phyloP scores from a whole-genome alignment of 2,888 invertebrate genomes.

The Drosophila parthenogenetica region DNA sequence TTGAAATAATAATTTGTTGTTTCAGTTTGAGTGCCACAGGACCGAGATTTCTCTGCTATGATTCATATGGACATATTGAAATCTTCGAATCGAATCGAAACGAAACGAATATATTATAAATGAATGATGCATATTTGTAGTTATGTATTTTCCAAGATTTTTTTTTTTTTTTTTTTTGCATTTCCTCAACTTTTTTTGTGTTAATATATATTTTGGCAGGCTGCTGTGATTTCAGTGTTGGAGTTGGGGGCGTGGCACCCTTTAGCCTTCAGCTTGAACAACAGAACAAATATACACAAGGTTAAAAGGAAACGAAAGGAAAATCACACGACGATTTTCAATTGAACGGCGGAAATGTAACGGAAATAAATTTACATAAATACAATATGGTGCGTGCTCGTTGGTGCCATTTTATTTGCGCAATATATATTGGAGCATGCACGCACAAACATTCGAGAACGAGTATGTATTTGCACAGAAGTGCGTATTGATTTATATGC shows the following conservation, averaged over 20 bases:
- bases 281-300: conserved; percentile 45
- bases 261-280: conserved; percentile 23
- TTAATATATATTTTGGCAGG: conserved; percentile 43
- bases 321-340: conserved; percentile 80
- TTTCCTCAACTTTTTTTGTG: conserved; percentile 9
- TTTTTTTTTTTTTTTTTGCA: conserved; percentile 4
- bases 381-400: conserved; percentile 80
- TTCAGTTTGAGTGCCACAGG: conserved; percentile 24
- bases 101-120: conserved; percentile 46
- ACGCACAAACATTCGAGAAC: conserved; percentile 35
- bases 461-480: conserved; percentile 57
- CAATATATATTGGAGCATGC: conserved; percentile 57
- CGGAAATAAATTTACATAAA: conserved; percentile 82
- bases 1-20: conserved; percentile 45
- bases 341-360: conserved; percentile 81
- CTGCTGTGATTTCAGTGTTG: conserved; percentile 42
- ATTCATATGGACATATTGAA: conserved; percentile 36
- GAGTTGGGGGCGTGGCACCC: conserved; percentile 3
- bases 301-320: conserved; percentile 40
- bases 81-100: conserved; percentile 17
- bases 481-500: conserved; percentile 73
- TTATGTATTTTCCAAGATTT: conserved; percentile 34
- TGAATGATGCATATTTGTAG: conserved; percentile 63
- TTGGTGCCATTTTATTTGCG: conserved; percentile 77
- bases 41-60: conserved; percentile 55